Evolutionary conservation across 2,113 vertebrate genomes (phyloP).

Genomic region (Psephotus haematonotus): DNA sequence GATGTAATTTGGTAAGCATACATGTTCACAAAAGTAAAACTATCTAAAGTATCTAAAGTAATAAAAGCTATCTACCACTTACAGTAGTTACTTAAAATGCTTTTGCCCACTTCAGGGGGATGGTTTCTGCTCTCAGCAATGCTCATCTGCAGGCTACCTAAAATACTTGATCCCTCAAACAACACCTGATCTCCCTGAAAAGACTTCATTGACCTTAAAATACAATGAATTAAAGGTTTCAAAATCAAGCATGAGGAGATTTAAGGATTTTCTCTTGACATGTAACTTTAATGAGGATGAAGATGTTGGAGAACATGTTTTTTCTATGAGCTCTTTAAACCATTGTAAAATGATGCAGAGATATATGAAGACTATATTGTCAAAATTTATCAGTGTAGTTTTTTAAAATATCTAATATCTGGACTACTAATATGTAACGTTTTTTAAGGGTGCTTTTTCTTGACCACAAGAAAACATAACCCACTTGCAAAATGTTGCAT

Average conservation of each 20-base stretch:
- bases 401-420: background rate
- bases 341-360: background rate
- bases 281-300: background rate
- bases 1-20: background rate
- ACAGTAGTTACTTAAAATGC: background rate
- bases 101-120: background rate
- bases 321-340: background rate
- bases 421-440: background rate
- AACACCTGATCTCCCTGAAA: background rate
- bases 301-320: background rate
- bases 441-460: background rate
- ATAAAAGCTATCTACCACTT: background rate
- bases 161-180: background rate
- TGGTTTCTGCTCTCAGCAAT: background rate
- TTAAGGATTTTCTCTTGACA: background rate
- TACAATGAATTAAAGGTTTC: background rate
- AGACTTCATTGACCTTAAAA: background rate
- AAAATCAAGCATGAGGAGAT: rapidly evolving
- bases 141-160: background rate
- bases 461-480: background rate
- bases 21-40: background rate
- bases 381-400: background rate
- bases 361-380: background rate
- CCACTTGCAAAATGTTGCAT: no score
- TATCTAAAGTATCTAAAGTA: no score